phyloP scores from a whole-genome alignment of 2,113 vertebrate genomes.

The Clarias batrachus region DNA sequence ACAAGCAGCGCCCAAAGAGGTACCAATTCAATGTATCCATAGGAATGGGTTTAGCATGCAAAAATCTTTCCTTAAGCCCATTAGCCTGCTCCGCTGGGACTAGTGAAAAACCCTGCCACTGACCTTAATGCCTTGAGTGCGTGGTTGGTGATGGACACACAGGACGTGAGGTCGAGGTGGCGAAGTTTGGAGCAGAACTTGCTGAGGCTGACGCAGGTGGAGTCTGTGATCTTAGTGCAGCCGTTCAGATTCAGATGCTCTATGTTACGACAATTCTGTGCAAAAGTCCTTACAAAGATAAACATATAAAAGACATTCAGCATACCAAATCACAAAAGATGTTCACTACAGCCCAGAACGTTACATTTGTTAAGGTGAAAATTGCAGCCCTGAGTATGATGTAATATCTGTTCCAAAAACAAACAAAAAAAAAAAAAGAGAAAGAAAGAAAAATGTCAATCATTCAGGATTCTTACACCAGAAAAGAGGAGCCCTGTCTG shows the following conservation, averaged over 20 bases:
- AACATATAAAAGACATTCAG: conserved; percentile 28
- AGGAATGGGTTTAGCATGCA: neutral
- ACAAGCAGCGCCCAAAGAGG: neutral
- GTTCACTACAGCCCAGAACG: neutral
- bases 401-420: neutral
- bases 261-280: conserved; percentile 95
- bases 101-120: neutral
- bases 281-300: conserved; percentile 82
- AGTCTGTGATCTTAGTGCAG: conserved; percentile 96
- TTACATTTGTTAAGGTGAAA: neutral
- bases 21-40: neutral
- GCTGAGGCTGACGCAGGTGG: conserved; percentile 93
- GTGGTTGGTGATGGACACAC: conserved; percentile 89
- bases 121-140: conserved; percentile 94
- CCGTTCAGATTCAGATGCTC: conserved; percentile 92
- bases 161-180: conserved; percentile 92
- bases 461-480: neutral
- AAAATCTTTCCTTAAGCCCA: neutral
- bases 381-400: neutral
- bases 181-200: conserved; percentile 94
- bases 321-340: neutral
- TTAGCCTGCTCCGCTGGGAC: neutral
- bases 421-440: neutral
- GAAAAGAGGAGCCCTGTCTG: neutral
- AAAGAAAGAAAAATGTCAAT: neutral